phyloP scores from a whole-genome alignment of 2,797 vertebrate species.

The Sebastes cheni region DNA sequence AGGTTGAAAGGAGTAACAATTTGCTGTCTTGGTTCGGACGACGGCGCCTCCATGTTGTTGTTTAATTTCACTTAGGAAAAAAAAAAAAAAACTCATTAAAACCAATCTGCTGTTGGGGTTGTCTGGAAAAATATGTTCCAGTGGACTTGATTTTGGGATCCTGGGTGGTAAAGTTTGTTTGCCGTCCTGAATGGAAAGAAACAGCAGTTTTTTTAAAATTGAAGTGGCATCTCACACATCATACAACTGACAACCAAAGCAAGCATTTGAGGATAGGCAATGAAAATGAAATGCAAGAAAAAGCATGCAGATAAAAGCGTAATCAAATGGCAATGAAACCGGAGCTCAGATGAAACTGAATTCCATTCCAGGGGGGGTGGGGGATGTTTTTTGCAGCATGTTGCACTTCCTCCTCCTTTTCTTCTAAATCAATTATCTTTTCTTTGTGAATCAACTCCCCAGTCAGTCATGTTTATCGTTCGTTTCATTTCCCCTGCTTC shows the following conservation, averaged over 20 bases:
- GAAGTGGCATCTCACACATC: neutral
- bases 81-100: constrained; percentile 19
- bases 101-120: constrained; percentile 23
- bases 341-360: neutral
- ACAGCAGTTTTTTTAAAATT: neutral
- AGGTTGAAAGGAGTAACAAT: too few relatives aligned
- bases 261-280: neutral
- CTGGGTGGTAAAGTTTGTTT: constrained; percentile 22
- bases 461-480: neutral
- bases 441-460: neutral
- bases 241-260: neutral
- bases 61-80: too few relatives aligned
- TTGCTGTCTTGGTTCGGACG: too few relatives aligned
- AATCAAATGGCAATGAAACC: neutral
- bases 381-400: constrained; percentile 14
- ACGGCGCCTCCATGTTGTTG: too few relatives aligned
- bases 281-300: constrained; percentile 22
- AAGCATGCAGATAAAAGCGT: neutral
- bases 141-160: constrained; percentile 18
- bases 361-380: neutral
- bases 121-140: constrained; percentile 14
- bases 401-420: neutral
- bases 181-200: neutral
- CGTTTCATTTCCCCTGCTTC: constrained; percentile 13
- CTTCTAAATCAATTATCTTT: neutral